Evolutionary conservation across 2,797 vertebrate genomes (phyloP).

Genomic region (Paguma larvata): DNA sequence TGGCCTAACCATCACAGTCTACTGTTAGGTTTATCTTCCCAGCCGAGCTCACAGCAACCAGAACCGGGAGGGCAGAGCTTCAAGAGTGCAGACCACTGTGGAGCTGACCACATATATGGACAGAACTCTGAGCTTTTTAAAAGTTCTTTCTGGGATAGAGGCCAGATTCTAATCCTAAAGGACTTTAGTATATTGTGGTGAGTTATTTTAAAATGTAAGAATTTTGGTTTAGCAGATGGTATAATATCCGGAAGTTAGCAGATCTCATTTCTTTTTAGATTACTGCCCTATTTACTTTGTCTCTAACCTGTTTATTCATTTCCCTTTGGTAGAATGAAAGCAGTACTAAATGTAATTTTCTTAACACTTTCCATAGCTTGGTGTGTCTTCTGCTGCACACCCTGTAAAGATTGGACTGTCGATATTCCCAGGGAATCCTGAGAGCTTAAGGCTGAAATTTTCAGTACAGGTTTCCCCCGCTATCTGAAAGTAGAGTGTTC

Average conservation of each 20-base stretch:
- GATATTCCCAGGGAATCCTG: not conserved
- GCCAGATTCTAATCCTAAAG: not conserved
- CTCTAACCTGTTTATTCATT: not conserved
- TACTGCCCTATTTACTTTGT: not conserved
- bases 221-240: not conserved
- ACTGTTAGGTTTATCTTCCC: not conserved
- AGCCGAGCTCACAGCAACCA: not conserved
- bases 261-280: not conserved
- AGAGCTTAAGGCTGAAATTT: not conserved
- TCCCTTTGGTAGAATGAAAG: not conserved
- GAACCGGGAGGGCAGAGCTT: not conserved
- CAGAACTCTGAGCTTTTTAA: too few species aligned
- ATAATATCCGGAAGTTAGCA: not conserved
- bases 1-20: not conserved
- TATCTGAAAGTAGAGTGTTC: not conserved
- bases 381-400: not conserved
- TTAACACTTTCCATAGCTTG: not conserved
- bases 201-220: not conserved
- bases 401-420: not conserved
- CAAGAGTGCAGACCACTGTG: not conserved
- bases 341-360: not conserved
- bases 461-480: not conserved
- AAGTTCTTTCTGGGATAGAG: not conserved
- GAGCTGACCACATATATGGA: not conserved
- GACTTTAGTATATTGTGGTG: not conserved